Base-by-base conservation (phyloP, 2,888 invertebrate species). In the Dasypogon diadema region DNA sequence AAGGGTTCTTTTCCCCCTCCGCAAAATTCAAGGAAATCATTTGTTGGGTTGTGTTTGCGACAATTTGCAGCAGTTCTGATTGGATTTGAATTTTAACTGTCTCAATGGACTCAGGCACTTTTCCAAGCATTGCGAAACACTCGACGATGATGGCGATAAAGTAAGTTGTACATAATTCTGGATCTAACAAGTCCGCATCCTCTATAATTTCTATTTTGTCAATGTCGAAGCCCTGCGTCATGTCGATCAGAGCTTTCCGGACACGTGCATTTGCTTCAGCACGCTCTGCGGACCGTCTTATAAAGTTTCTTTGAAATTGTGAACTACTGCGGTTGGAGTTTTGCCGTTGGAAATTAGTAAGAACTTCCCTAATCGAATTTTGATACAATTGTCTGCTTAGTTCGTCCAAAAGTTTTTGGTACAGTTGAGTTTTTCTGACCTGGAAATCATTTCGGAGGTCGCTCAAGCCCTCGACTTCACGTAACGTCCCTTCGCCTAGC, bases 51-150 rank as follows among this genome's bases (percentile, higher is more conserved):
- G 94, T 93, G 26, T 91, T 87, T 24, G 92, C 92, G 70, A 96
- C 92, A 54, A 97, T 93, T 79, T 92, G 90, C 14, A 94, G 86
- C 0, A 97, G 85, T 81, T 96, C 95, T 14, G 91, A 90, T 84
- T 95, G 94, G 86, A 96, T 95, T 84, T 93, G 91, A 46, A 91
- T 90, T 85, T 94, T 93, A 80, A 96, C 90, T 83, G 91, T 92
- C 88, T 96, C 95, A 42, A 96, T 90, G 21, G 95, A 93, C 81
- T 94, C 95, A 72, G 94, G 93, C 80, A 97, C 88, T 84, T 94
- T 94, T 70, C 93, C 92, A 78, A 97, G 86, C 76, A 94, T 90
- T 12, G 92, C 93, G 70, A 97, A 89, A 78, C 96, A 96, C 83
- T 97, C 95, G 0, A 96, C 90, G 54, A 96, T 89, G 81, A 93